Percentiles rank a stretch among this genome's conserved stretches.
Evolutionary conservation across 2,797 vertebrate genomes (phyloP).

Genomic region (Chrysocyon brachyurus): DNA sequence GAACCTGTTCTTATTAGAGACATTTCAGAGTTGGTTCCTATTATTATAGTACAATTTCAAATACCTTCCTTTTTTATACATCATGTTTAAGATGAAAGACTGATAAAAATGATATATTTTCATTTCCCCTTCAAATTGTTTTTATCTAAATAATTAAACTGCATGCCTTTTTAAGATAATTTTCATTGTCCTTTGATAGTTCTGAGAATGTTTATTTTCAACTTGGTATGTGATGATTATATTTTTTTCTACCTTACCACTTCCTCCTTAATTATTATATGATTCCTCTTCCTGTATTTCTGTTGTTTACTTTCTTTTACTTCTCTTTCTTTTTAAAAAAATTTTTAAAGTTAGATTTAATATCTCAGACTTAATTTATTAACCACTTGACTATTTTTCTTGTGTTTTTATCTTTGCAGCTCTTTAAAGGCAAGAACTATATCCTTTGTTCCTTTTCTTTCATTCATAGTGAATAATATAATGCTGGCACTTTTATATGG

Average conservation of each 20-base stretch:
- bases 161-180: constrained; percentile 3
- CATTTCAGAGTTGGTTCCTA: constrained; percentile 56
- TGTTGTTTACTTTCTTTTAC: constrained; percentile 53
- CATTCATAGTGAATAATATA: constrained; percentile 22
- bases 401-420: constrained; percentile 30
- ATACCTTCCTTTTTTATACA: background rate
- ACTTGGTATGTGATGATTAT: background rate
- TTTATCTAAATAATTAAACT: constrained; percentile 47
- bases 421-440: constrained; percentile 47
- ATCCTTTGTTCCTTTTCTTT: constrained; percentile 1
- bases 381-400: constrained; percentile 22
- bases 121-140: background rate
- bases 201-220: constrained; percentile 47
- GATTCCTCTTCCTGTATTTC: constrained; percentile 43
- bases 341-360: background rate
- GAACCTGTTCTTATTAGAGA: constrained; percentile 57
- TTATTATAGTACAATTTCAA: constrained; percentile 18
- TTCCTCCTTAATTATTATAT: constrained; percentile 44
- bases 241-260: constrained; percentile 39
- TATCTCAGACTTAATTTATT: constrained; percentile 59
- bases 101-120: constrained; percentile 58
- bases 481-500: background rate
- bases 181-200: constrained; percentile 40
- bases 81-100: constrained; percentile 57
- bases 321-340: constrained; percentile 19